phyloP scores from a whole-genome alignment of 2,888 invertebrate species.

The Smittia aterrima region DNA sequence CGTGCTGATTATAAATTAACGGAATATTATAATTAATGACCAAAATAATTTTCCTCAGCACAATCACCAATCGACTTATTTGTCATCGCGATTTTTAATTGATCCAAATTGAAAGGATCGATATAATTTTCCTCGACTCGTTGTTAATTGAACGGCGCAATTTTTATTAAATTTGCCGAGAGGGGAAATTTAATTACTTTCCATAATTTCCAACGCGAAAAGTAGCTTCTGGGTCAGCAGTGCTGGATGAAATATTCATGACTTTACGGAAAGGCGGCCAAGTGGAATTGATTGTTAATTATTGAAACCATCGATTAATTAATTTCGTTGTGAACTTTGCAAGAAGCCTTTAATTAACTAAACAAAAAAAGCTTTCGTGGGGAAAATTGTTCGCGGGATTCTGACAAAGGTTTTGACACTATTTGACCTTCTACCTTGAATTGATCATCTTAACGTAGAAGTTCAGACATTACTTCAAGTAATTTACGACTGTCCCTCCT shows the following conservation, averaged over 20 bases:
- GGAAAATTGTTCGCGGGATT: too few species aligned
- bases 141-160: background rate
- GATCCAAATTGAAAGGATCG: background rate
- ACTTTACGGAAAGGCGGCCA: background rate
- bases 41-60: background rate
- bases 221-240: background rate
- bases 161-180: slow-evolving; percentile 15
- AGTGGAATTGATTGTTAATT: slow-evolving; percentile 5
- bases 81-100: slow-evolving; percentile 16
- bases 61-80: background rate
- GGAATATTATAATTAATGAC: background rate
- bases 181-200: slow-evolving; percentile 11
- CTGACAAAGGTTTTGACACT: too few species aligned
- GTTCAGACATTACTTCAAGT: too few species aligned
- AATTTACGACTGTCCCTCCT: background rate
- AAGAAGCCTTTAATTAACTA: too few species aligned
- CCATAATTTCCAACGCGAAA: background rate
- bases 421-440: too few species aligned
- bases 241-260: slow-evolving; percentile 5
- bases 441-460: too few species aligned
- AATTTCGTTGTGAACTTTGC: background rate
- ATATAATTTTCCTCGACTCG: background rate
- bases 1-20: background rate
- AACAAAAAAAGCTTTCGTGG: too few species aligned
- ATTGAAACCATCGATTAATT: background rate